Evolutionary conservation across 2,113 vertebrate species (phyloP).

Genomic region (Callipepla californica): DNA sequence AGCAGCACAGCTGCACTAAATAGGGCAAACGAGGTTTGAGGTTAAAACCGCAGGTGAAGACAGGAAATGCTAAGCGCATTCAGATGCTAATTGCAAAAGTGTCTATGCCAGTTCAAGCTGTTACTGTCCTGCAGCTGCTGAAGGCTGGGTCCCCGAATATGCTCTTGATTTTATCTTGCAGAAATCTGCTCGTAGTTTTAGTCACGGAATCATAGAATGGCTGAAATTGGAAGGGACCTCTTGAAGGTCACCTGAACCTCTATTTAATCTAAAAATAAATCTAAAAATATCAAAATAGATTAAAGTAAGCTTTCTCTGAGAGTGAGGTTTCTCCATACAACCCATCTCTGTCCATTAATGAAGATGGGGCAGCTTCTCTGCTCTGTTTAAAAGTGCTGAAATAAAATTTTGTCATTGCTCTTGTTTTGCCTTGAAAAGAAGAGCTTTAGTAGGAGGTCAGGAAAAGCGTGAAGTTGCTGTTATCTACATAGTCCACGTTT

Average conservation of each 20-base stretch:
- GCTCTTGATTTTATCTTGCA: neutral
- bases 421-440: neutral
- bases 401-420: neutral
- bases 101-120: neutral
- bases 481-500: constrained; percentile 7
- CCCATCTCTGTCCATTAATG: neutral
- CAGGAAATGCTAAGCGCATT: neutral
- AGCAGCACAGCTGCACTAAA: neutral
- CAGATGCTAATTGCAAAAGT: neutral
- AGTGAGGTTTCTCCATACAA: neutral
- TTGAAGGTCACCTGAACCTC: neutral
- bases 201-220: neutral
- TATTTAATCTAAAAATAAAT: too few species aligned
- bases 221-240: neutral
- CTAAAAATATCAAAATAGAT: neutral
- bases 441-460: neutral
- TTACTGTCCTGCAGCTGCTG: neutral
- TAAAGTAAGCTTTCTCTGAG: neutral
- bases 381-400: constrained; percentile 1
- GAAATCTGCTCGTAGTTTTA: neutral
- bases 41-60: neutral
- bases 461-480: neutral
- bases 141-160: neutral
- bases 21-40: neutral
- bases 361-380: neutral